phyloP scores from a whole-genome alignment of 2,888 invertebrate species.

The Apoda limacodes region DNA sequence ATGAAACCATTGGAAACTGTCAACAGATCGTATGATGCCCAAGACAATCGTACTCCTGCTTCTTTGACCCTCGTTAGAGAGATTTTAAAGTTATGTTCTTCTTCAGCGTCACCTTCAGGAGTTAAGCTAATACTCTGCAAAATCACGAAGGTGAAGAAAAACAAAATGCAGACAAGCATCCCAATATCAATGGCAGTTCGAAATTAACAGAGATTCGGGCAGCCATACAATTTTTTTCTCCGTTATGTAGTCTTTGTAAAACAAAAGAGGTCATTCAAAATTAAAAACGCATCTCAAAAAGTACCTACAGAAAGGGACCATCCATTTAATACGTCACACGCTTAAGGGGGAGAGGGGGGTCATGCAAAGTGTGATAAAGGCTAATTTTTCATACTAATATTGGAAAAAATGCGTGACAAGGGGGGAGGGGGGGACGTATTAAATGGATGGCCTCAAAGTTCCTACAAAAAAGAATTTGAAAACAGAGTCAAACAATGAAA shows the following conservation, averaged over 20 bases:
- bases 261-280: conserved; percentile 4
- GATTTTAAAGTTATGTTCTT: neutral
- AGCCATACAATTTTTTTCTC: conserved; percentile 5
- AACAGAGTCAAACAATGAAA: conserved; percentile 6
- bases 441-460: too few relatives aligned
- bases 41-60: neutral
- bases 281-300: conserved; percentile 7
- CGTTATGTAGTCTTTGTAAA: conserved; percentile 6
- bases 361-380: too few relatives aligned
- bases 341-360: too few relatives aligned
- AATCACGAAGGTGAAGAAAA: conserved; percentile 1
- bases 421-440: too few relatives aligned
- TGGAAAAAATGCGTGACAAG: too few relatives aligned
- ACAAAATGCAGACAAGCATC: too few relatives aligned
- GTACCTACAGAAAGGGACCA: conserved; percentile 8
- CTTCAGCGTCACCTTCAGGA: neutral
- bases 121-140: conserved; percentile 1
- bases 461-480: conserved; percentile 10
- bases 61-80: neutral
- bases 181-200: neutral
- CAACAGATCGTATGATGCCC: conserved; percentile 1
- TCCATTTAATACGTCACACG: too few relatives aligned
- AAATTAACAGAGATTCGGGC: conserved; percentile 2
- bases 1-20: neutral
- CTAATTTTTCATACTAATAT: too few relatives aligned